These are phyloP conservation scores for Sorex araneus DNA, from an alignment of 2,113 vertebrate genomes.

Conservation along the genomic window DNA sequence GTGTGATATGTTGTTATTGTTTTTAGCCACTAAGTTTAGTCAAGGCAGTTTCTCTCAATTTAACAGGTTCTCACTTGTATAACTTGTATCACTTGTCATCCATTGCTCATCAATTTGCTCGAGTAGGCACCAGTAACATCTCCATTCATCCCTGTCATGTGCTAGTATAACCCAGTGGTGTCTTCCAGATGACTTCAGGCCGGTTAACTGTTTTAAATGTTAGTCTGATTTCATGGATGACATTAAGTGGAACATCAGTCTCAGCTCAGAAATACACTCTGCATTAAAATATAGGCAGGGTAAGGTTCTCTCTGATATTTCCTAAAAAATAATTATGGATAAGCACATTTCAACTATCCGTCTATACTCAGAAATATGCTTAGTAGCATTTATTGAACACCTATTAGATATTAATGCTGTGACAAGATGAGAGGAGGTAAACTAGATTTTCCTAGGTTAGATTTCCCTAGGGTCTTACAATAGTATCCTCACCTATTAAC, in stretches of 20 bases:
- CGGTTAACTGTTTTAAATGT: constrained; percentile 71
- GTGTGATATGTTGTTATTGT: constrained; percentile 27
- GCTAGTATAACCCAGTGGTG: no score
- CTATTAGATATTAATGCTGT: neutral
- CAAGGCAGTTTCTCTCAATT: constrained; percentile 37
- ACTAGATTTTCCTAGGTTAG: neutral
- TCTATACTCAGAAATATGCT: constrained; percentile 42
- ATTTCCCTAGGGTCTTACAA: neutral
- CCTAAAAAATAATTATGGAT: constrained; percentile 51
- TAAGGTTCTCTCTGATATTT: constrained; percentile 53
- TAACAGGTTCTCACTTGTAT: neutral
- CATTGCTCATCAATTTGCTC: no score
- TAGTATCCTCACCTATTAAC: neutral
- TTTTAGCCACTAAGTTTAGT: constrained; percentile 51
- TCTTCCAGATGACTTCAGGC: constrained; percentile 76
- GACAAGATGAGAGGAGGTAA: neutral
- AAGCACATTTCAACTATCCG: constrained; percentile 50
- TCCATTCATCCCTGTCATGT: no score
- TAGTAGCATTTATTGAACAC: constrained; percentile 8
- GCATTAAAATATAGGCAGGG: constrained; percentile 59
- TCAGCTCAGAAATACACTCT: constrained; percentile 49
- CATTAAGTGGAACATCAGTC: constrained; percentile 61
- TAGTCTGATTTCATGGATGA: constrained; percentile 63
- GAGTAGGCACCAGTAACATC: no score
- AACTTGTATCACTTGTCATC: no score